Evolutionary conservation across 23 tunicate species (phyloP).

Genomic region (Ascidia mentula): DNA sequence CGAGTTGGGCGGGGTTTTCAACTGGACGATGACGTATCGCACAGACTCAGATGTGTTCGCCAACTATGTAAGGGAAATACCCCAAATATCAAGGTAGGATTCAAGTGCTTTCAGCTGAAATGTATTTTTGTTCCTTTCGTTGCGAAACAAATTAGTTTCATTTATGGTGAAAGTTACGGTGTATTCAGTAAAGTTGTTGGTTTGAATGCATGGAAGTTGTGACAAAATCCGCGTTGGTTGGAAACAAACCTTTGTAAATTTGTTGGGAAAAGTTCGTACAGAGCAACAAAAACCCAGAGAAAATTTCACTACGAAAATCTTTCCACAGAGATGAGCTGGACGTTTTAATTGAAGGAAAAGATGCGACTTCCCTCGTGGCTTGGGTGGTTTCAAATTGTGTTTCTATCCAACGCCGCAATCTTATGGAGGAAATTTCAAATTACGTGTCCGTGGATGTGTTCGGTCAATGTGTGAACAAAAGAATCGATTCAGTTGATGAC

Average conservation of each 20-base stretch:
- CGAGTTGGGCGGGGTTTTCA: conserved; percentile 35
- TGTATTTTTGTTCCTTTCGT: no score
- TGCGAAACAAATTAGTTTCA: no score
- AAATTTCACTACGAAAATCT: no score
- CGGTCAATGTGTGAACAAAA: background rate
- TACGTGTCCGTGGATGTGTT: background rate
- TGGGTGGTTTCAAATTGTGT: conserved; percentile 3
- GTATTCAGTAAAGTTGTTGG: no score
- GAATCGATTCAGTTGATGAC: background rate
- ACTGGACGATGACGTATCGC: conserved; percentile 85
- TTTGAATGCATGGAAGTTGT: no score
- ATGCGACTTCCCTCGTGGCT: background rate
- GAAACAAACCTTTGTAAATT: no score
- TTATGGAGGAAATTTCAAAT: background rate
- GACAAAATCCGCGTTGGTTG: no score
- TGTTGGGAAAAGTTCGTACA: no score
- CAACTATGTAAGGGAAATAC: conserved; percentile 1
- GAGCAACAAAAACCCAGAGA: no score
- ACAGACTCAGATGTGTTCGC: conserved; percentile 51
- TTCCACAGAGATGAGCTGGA: no score
- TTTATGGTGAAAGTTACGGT: no score
- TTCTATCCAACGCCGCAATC: background rate
- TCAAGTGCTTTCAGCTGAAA: no score
- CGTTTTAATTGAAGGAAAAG: background rate
- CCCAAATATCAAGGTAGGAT: background rate